Conservation (phyloP, 2,797 vertebrate genomes). For the Staurois parvus region DNA sequence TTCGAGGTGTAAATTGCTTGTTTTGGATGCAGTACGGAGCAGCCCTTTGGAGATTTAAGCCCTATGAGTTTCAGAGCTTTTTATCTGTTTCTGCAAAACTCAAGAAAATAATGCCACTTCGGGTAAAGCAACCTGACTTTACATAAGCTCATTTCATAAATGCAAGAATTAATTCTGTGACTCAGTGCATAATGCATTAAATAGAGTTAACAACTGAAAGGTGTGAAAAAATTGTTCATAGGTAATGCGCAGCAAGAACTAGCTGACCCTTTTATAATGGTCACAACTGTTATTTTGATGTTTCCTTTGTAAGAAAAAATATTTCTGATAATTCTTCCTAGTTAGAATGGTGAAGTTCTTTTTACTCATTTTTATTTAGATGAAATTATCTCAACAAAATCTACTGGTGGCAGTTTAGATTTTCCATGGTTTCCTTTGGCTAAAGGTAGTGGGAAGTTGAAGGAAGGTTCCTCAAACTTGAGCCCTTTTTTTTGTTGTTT, state of each 20-base stretch:
- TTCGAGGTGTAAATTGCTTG: constrained; percentile 51
- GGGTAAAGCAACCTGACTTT: constrained; percentile 10
- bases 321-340: no score
- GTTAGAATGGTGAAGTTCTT: no score
- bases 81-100: not conserved
- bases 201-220: not conserved
- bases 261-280: not conserved
- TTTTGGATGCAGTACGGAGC: constrained; percentile 30
- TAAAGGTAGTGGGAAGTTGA: no score
- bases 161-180: constrained; percentile 25
- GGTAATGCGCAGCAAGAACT: no score
- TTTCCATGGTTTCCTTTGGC: no score
- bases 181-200: constrained; percentile 22
- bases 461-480: no score
- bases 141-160: constrained; percentile 15
- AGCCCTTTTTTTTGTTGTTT: no score
- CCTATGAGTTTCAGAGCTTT: not conserved
- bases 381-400: no score
- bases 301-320: no score
- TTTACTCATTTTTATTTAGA: no score
- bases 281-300: not conserved
- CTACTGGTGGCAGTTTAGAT: no score
- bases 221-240: constrained; percentile 22
- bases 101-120: not conserved
- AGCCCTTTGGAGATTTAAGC: constrained; percentile 31